Evolutionary conservation across 2,113 vertebrate genomes (phyloP).

Genomic region (Cyanistes caeruleus): DNA sequence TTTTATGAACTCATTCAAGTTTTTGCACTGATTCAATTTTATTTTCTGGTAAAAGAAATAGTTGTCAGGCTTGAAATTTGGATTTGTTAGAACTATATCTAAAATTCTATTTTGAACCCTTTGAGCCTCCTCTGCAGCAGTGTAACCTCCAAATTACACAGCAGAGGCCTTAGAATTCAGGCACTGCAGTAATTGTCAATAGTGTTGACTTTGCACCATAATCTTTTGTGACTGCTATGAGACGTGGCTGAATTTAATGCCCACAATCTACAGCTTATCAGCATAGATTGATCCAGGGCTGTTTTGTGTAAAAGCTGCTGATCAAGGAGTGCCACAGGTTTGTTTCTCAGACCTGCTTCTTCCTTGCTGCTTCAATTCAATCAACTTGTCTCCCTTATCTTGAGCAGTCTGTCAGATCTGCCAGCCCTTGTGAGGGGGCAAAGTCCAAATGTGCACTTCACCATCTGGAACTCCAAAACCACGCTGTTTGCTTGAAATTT

Average conservation of each 20-base stretch:
- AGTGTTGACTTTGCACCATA: conserved; percentile 17
- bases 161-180: conserved; percentile 1
- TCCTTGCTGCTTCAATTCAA: neutral
- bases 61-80: neutral
- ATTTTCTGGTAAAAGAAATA: neutral
- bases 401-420: neutral
- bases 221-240: conserved; percentile 1
- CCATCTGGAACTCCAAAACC: neutral
- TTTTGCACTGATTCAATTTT: neutral
- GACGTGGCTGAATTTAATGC: conserved; percentile 37
- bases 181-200: neutral
- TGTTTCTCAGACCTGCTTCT: neutral
- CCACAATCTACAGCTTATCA: neutral
- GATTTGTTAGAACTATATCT: neutral
- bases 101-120: neutral
- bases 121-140: neutral
- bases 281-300: neutral
- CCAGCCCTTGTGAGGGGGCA: neutral
- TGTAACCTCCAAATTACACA: neutral
- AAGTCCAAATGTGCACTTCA: neutral
- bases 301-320: neutral
- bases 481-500: neutral
- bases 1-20: neutral
- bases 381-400: neutral
- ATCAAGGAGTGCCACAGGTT: neutral